phyloP scores from a whole-genome alignment of 2,113 vertebrate species.

The Nycticryphes semicollaris region DNA sequence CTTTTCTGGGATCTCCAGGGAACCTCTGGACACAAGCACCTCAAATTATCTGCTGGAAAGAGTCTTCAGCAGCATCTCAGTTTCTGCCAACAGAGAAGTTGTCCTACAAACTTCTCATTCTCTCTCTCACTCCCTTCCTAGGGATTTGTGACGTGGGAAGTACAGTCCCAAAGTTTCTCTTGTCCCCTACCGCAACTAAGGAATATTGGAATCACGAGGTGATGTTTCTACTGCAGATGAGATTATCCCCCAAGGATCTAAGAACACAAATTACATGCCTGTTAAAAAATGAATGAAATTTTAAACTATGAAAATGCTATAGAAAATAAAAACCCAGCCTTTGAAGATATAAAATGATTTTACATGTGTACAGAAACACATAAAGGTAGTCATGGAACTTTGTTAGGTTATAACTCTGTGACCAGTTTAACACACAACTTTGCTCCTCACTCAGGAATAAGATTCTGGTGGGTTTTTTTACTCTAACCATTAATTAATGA shows the following conservation, averaged over 20 bases:
- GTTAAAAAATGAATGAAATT: neutral
- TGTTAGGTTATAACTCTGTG: neutral
- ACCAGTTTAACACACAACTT: neutral
- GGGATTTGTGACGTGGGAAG: neutral
- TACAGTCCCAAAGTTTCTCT: neutral
- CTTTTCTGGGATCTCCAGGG: neutral
- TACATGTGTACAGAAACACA: neutral
- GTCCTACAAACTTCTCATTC: neutral
- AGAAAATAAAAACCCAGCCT: neutral
- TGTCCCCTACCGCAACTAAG: neutral
- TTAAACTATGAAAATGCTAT: neutral
- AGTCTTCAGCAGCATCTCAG: neutral
- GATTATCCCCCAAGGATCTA: neutral
- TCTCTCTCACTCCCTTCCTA: neutral
- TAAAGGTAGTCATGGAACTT: neutral
- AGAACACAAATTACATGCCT: neutral
- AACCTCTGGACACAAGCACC: neutral
- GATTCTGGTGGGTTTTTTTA: neutral
- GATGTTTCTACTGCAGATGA: neutral
- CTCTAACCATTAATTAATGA: constrained; percentile 62
- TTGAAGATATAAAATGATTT: neutral
- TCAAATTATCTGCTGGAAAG: neutral
- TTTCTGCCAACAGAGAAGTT: neutral
- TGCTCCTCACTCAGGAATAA: neutral
- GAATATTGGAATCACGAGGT: neutral